phyloP scores from a whole-genome alignment of 1,140 invertebrate genomes.

The Eufriesea mexicana region DNA sequence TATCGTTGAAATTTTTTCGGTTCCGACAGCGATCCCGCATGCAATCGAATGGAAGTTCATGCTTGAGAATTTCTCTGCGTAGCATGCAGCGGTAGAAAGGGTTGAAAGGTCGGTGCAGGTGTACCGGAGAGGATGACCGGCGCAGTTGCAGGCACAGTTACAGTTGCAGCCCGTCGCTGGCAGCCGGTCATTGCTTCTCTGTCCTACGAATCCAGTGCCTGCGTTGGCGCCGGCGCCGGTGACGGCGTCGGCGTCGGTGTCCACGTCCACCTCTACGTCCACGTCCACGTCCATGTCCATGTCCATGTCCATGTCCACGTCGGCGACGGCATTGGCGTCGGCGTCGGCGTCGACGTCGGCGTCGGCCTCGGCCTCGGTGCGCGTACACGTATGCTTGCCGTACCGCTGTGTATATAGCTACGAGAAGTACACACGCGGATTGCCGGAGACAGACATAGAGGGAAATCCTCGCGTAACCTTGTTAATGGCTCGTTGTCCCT shows the following conservation, averaged over 20 bases:
- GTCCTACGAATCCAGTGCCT: neutral
- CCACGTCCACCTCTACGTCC: too few species aligned
- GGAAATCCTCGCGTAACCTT: constrained; percentile 33
- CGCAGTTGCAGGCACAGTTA: constrained; percentile 23
- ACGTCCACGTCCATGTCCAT: too few species aligned
- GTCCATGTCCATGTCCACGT: too few species aligned
- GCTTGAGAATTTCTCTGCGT: constrained; percentile 9
- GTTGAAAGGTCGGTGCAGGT: constrained; percentile 38
- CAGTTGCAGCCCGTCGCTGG: constrained; percentile 34
- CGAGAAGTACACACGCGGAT: neutral
- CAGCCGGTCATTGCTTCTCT: constrained; percentile 43
- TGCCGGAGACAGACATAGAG: neutral
- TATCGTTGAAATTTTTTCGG: constrained; percentile 27
- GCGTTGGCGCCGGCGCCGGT: neutral
- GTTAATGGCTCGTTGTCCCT: constrained; percentile 26
- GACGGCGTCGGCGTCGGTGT: too few species aligned
- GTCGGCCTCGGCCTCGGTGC: neutral
- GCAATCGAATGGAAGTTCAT: constrained; percentile 46
- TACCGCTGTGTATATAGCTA: neutral
- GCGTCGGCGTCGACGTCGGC: too few species aligned
- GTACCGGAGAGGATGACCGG: constrained; percentile 41
- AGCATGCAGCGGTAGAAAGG: neutral
- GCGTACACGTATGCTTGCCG: neutral
- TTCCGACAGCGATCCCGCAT: neutral
- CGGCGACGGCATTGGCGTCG: too few species aligned